Percentiles rank a stretch among this genome's conserved stretches.
Evolutionary conservation across 2,888 invertebrate species (phyloP).

Genomic region (Trypoxylon attenuatum): DNA sequence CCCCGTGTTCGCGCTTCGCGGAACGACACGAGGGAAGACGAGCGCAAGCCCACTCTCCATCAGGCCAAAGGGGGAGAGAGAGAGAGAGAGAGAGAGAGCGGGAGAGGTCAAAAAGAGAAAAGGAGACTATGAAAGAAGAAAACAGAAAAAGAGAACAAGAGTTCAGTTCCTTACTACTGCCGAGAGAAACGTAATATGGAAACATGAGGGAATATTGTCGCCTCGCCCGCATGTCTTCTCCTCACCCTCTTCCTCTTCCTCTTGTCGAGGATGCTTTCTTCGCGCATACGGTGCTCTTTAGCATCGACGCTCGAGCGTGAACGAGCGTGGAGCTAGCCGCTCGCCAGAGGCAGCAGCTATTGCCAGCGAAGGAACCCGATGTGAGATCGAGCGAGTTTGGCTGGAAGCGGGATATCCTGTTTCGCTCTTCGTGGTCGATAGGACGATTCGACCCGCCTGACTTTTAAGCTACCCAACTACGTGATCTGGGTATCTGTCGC

Average conservation of each 20-base stretch:
- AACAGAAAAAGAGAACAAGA: too few relatives aligned
- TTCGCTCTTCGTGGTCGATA: not conserved
- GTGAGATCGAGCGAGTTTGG: not conserved
- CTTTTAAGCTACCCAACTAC: not conserved
- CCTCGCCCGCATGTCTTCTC: conserved; percentile 41
- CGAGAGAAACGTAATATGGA: conserved; percentile 54
- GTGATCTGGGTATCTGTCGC: too few relatives aligned
- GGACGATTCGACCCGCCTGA: not conserved
- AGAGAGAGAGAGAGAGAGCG: not conserved
- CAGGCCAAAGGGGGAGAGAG: not conserved
- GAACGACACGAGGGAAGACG: conserved; percentile 5
- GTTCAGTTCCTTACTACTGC: conserved; percentile 30
- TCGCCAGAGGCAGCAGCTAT: conserved; percentile 3
- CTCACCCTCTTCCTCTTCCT: not conserved
- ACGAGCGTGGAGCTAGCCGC: not conserved
- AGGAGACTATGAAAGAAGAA: not conserved
- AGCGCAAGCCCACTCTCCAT: too few relatives aligned
- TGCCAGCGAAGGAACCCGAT: conserved; percentile 3
- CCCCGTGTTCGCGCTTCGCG: conserved; percentile 9
- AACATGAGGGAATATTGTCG: conserved; percentile 47
- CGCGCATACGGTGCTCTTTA: conserved; percentile 11
- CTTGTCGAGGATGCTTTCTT: not conserved
- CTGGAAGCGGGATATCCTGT: not conserved
- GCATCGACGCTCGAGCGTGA: conserved; percentile 14
- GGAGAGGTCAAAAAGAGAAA: conserved; percentile 12